phyloP scores from a whole-genome alignment of 2,113 vertebrate genomes.

The Engystomops pustulosus region DNA sequence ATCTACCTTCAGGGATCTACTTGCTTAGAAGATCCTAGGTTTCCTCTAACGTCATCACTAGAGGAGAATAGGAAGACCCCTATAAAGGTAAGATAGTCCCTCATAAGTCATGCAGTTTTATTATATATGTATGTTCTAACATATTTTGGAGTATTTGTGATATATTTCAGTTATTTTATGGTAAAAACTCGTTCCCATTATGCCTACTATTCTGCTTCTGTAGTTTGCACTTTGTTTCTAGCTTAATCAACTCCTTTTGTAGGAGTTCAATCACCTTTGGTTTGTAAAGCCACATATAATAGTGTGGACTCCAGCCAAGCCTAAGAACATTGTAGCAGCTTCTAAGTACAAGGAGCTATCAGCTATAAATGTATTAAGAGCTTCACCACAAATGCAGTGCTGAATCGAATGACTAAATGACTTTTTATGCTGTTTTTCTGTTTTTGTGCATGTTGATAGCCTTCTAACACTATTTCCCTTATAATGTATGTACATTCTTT shows the following conservation, averaged over 20 bases:
- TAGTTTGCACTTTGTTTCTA: slow-evolving; percentile 4
- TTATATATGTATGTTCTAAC: too few species aligned
- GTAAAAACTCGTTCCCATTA: neutral
- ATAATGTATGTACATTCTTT: too few species aligned
- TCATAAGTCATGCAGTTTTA: too few species aligned
- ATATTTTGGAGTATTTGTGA: neutral
- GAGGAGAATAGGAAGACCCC: too few species aligned
- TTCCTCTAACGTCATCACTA: too few species aligned
- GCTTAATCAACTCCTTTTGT: slow-evolving; percentile 53
- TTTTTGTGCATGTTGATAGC: neutral
- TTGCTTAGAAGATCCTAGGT: too few species aligned
- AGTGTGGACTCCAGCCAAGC: slow-evolving; percentile 42
- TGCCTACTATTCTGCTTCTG: neutral
- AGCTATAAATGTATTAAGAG: slow-evolving; percentile 22
- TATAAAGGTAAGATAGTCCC: too few species aligned
- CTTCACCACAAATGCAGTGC: slow-evolving; percentile 18
- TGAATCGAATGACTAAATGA: slow-evolving; percentile 1
- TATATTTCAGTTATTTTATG: slow-evolving; percentile 5
- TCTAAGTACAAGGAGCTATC: slow-evolving; percentile 23
- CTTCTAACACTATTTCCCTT: neutral
- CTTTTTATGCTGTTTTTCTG: neutral
- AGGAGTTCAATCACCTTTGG: slow-evolving; percentile 33
- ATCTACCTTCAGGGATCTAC: too few species aligned
- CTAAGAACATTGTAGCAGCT: slow-evolving; percentile 25
- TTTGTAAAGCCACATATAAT: slow-evolving; percentile 39